Base-by-base conservation (phyloP, 2,888 invertebrate species). In the Acanthopleura granulata region DNA sequence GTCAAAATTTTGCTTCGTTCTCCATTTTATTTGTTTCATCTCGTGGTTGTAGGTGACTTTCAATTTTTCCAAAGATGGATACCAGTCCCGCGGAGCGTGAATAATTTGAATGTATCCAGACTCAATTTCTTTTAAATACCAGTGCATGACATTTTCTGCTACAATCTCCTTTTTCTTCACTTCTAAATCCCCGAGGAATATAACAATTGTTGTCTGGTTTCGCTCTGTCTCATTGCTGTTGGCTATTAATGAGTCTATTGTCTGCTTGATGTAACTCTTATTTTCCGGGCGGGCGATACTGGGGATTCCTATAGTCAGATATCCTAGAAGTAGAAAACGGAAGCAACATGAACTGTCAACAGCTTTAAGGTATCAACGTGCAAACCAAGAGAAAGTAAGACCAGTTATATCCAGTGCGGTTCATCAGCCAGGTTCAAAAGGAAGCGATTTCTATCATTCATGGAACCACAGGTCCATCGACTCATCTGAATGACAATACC, bases 1-100 rank as follows among this genome's bases (percentile, higher is more conserved):
- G 80, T 91, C 91, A 27, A 91, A 75, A 40, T 89, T 90, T 81
- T 91, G 91, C 77, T 91, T 91, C 0, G 91, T 84, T 49, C 91
- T 78, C 91, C 91, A 91, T 72, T 83, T 77, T 0, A 90, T 87
- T 72, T 90, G 79, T n/a, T 85, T 81, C 22, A 82, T 77, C 0
- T 86, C 79, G 75, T 91, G 91, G 72, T 87, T 86, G 75, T 84
- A 89, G 4, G 79, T 91, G 22, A 85, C 79, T 70, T 83, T 84
- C 11, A 87, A 74, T 16, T 82, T 74, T 0, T 75, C 70, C 29
- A 87, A 77, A 50, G 81, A 74, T 1, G 87, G 86, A 78, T 88
- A 88, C 30, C 83, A 84, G 25, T 75, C 74, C n/a, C 40, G 27
- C 1, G 82, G 78, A 1, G 87, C 85, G 62, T 86, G 83, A 61